Base-by-base conservation (phyloP, 2,113 vertebrate genomes). In the Mus spicilegus region DNA sequence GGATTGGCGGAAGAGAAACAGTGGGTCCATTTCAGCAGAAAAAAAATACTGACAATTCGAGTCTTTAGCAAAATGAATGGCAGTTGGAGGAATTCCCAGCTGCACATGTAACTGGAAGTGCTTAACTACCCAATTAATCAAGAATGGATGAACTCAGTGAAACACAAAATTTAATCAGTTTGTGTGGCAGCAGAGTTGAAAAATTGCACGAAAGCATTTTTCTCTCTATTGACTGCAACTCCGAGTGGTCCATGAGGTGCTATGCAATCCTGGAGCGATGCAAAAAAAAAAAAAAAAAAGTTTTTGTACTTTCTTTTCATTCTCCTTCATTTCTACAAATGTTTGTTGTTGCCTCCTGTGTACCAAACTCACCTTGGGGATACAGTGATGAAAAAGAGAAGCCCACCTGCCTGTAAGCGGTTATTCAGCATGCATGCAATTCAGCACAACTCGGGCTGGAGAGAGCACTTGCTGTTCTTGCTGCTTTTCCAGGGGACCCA, bases 71-170 rank as follows among this genome's bases (percentile, higher is more conserved):
- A 95, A 97, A 94, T 93, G 96, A 95, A 95, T 69, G 42, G 93
- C 97, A 97, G 87, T 96, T 97, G 96, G 94, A 98, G 90, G 94
- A 97, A 97, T 97, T 97, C 96, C 94, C 97, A 97, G 94, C 78
- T 98, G 95, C 90, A 88, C 70, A 69, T 94, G 85, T 95, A 97
- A 84, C 90, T 92, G 65, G 36, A 97, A 75, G 67, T 49, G 10
- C 89, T 98, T 65, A 96, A 94, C 93, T 86, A 93, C 88, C 92
- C 81, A 85, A 86, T 97, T 97, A 95, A 95, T 98, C 91, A n/a
- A 90, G 87, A 96, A 90, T 96, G 95, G 84, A 91, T 93, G 11
- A 87, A 89, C 97, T 97, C 93, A 94, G 49, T 91, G 89, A 94
- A 89, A 98, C 92, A 97, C 75, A 87, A 95, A 94, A 89, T 93